Evolutionary conservation across 2,797 vertebrate genomes (phyloP).

Genomic region (Orestias chungarensis): DNA sequence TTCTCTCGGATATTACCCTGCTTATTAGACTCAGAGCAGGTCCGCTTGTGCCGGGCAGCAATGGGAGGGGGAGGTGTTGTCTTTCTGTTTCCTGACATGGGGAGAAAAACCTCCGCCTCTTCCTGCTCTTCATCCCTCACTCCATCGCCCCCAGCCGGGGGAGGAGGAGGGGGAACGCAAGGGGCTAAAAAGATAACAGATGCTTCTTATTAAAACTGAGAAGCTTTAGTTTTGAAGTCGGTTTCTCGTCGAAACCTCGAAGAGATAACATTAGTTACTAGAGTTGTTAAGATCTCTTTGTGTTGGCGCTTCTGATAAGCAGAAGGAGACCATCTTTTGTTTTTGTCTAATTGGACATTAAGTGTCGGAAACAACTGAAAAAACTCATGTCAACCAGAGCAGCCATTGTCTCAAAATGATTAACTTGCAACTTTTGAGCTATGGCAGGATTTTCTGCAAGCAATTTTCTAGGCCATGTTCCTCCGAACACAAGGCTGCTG

Average conservation of each 20-base stretch:
- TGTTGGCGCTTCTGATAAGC: background rate
- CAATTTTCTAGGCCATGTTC: background rate
- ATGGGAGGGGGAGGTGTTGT: constrained; percentile 72
- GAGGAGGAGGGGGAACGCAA: constrained; percentile 65
- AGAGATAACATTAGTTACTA: background rate
- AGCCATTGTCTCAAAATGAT: background rate
- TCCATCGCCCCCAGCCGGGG: constrained; percentile 55
- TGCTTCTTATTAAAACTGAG: background rate
- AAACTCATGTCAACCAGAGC: background rate
- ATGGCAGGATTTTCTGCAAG: background rate
- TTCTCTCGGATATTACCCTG: constrained; percentile 47
- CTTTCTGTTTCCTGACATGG: constrained; percentile 66
- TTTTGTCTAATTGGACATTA: background rate
- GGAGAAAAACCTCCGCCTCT: constrained; percentile 63
- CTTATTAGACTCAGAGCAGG: constrained; percentile 79
- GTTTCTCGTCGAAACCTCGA: background rate
- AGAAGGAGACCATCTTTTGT: background rate
- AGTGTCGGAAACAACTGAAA: background rate
- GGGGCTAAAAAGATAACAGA: constrained; percentile 48
- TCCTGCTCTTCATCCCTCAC: constrained; percentile 56
- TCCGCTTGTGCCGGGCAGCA: constrained; percentile 80
- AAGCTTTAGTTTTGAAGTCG: background rate
- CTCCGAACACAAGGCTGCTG: background rate
- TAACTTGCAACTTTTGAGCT: background rate
- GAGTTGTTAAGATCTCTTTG: background rate